Base-by-base conservation (phyloP, 2,797 vertebrate genomes). In the Arctocebus calabarensis region DNA sequence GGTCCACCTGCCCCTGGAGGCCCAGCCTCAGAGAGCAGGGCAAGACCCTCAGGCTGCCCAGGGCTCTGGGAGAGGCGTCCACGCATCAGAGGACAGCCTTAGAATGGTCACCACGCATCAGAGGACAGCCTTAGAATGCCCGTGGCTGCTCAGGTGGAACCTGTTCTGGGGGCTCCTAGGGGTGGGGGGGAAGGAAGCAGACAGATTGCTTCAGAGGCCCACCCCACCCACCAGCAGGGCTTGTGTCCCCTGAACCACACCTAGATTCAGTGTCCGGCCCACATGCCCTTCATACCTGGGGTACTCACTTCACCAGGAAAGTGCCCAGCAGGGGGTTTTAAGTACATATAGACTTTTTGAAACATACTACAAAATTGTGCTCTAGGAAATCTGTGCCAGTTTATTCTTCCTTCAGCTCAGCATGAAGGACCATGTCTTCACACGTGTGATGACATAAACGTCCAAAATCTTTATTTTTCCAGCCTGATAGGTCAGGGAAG, bases 401-500 rank as follows among this genome's bases (percentile, higher is more conserved):
- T 12, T 1, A 0, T 0, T 1, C 0, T 12, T 27, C 20, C 1
- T 0, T 37, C 11, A 1, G 19, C 7, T 1, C n/a, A 0, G 19
- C 0, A 1, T 23, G 7, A 11, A 25, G 43, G 5, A 19, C 59
- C 62, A 8, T 4, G 11, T 10, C 43, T 27, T 68, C 37, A 22
- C 20, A 2, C 20, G 14, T 20, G 14, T 0, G 1, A 3, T 32
- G 2, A 3, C 27, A 0, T 1, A 14, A n/a, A 17, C 34, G 40
- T 3, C 27, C 22, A 48, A 34, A 29, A 9, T 34, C 85, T 45
- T 84, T 22, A 1, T 74, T 64, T 89, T 57, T 20, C 43, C 64
- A 61, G 9, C 11, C 20, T 12, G n/a, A 2, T 1, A 7, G 22
- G 20, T 71, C 52, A 32, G 37, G 37, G 77, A 40, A 48, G 8